Base-by-base conservation (phyloP, 2,888 invertebrate species). In the Antheraea yamamai region DNA sequence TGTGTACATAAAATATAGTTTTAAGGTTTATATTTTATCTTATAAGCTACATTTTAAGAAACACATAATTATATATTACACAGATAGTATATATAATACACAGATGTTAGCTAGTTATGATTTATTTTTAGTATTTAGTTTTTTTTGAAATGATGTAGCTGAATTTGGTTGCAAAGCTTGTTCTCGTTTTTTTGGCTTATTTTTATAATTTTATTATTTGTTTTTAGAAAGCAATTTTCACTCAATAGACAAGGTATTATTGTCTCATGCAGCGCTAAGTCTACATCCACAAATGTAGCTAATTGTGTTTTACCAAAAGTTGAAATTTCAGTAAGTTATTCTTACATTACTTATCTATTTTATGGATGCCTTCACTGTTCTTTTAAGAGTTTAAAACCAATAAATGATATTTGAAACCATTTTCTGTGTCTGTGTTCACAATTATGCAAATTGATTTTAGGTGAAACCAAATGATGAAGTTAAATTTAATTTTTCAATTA, bases 391-490 rank as follows among this genome's bases (percentile, higher is more conserved):
- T 16, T 30, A 66, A 66, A 30, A 66, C 16, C 6, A 66, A 30
- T 26, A 23, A 8, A 61, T 12, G 4, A 23, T 61, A 61, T 61
- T 61, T 61, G 61, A 23, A 61, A 61, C n/a, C 6, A 23, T 23
- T 6, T 55, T 20, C 23, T 61, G 47, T 47, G 4, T 47, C 12
- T 61, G 23, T 61, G 6, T 20, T 26, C 14, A 30, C 26, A 66
- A 30, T 66, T 66, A 66, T 64, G 58, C 20, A 52, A 74, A 75
- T 61, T 23, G 4, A 73, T 70, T 82, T 61, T 80, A 92, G 92
- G 86, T 83, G 1, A 90, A 87, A 79, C 92, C 92, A 3, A 80
- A 82, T 61, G 89, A 91, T 75, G 77, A 76, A 75, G 85, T 89
- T 0, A 81, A 80, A 71, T 91, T 90, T 77, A 76, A 78, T 72